These are phyloP conservation scores for Donacobius atricapilla DNA, from an alignment of 2,113 vertebrate species.

Conservation along the genomic window DNA sequence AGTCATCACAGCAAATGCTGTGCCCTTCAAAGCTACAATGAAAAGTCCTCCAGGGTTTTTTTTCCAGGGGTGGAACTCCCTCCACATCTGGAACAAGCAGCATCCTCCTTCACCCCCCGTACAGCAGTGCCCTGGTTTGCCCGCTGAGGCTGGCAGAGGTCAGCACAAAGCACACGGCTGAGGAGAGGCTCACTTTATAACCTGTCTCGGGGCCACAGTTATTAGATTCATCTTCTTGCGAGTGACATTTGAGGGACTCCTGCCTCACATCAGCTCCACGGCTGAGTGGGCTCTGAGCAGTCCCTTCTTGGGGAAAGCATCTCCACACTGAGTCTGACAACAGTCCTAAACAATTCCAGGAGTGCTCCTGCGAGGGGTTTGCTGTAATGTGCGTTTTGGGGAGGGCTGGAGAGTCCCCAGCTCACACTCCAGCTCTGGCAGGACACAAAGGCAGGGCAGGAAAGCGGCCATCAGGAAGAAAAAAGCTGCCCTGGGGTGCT, in stretches of 20 bases:
- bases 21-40: background rate
- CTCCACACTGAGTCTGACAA: rapidly evolving
- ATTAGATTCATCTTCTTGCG: background rate
- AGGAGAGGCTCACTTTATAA: background rate
- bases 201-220: background rate
- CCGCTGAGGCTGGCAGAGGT: background rate
- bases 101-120: background rate
- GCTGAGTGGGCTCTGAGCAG: background rate
- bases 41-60: background rate
- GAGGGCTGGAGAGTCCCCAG: background rate
- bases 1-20: background rate
- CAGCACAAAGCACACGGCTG: background rate
- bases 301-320: background rate
- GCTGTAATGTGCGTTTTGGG: background rate
- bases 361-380: background rate
- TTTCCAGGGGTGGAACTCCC: background rate
- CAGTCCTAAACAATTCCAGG: background rate
- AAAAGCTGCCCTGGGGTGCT: background rate
- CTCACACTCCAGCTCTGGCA: background rate
- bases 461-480: background rate
- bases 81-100: background rate
- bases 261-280: background rate
- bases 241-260: background rate
- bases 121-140: background rate
- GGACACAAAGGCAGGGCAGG: background rate